These are phyloP conservation scores for Troides helena DNA, from an alignment of 2,888 invertebrate species.

Conservation along the genomic window DNA sequence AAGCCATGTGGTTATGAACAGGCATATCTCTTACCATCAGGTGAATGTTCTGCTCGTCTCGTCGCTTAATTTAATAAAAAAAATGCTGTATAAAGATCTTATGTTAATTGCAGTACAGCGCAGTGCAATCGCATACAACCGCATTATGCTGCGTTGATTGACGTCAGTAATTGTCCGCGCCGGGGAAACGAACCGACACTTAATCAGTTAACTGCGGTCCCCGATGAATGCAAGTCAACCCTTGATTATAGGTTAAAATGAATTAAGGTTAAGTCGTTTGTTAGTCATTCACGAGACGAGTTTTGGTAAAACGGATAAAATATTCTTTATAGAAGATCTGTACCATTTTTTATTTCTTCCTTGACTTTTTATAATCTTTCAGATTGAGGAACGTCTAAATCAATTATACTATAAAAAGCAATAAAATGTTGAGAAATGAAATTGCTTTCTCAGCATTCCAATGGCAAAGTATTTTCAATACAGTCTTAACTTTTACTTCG, in stretches of 20 bases:
- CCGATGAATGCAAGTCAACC: not conserved
- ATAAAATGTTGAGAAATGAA: too few relatives aligned
- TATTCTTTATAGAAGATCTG: not conserved
- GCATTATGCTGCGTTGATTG: constrained; percentile 14
- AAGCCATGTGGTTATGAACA: too few relatives aligned
- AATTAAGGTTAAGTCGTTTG: not conserved
- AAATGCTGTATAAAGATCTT: not conserved
- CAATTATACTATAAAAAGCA: too few relatives aligned
- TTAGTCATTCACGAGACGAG: not conserved
- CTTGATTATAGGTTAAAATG: not conserved
- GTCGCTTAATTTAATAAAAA: too few relatives aligned
- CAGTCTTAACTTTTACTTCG: not conserved
- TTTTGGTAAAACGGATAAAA: not conserved
- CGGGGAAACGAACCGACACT: constrained; percentile 6
- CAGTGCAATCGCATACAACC: constrained; percentile 15
- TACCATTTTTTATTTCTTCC: too few relatives aligned
- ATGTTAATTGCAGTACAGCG: constrained; percentile 18
- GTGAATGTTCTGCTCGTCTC: too few relatives aligned
- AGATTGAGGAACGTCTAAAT: too few relatives aligned
- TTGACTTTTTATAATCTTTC: too few relatives aligned
- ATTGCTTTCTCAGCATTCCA: not conserved
- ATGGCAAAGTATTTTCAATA: not conserved
- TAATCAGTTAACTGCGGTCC: constrained; percentile 13
- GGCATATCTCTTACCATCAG: too few relatives aligned
- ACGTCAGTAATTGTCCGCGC: constrained; percentile 19